These are phyloP conservation scores for Euura lappo DNA, from an alignment of 1,140 invertebrate species.

Conservation along the genomic window DNA sequence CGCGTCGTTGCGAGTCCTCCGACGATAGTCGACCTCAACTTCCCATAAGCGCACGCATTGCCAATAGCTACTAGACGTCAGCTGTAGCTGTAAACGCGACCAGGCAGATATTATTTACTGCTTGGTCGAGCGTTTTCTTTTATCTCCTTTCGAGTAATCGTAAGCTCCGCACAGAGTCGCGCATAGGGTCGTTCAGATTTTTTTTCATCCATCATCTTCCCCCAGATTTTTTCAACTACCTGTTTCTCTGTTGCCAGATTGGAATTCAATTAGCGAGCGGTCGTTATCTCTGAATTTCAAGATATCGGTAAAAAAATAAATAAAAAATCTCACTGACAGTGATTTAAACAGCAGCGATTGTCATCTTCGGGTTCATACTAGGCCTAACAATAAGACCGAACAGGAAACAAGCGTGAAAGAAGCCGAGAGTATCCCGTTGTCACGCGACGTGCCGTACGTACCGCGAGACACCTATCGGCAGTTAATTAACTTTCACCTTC, in stretches of 20 bases:
- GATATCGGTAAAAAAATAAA: no score
- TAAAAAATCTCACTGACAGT: not conserved
- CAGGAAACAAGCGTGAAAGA: not conserved
- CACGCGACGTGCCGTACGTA: not conserved
- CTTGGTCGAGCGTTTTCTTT: not conserved
- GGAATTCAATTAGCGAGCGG: not conserved
- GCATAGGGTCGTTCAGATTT: not conserved
- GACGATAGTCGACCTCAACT: not conserved
- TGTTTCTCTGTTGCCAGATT: not conserved
- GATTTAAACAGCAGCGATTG: conserved; percentile 5
- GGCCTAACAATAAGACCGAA: not conserved
- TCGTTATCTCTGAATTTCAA: not conserved
- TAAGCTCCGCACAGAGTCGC: conserved; percentile 9
- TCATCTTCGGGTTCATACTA: not conserved
- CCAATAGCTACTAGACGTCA: not conserved
- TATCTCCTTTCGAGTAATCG: conserved; percentile 4
- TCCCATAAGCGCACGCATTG: conserved; percentile 3
- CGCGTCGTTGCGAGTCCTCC: not conserved
- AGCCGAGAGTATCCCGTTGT: not conserved
- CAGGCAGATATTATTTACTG: conserved; percentile 10
- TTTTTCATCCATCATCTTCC: not conserved
- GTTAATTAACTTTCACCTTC: conserved; percentile 15
- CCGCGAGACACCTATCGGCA: not conserved
- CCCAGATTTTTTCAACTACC: no score
- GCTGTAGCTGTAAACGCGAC: not conserved